Conservation (phyloP, 2,113 vertebrate species). For the Rana temporaria region DNA sequence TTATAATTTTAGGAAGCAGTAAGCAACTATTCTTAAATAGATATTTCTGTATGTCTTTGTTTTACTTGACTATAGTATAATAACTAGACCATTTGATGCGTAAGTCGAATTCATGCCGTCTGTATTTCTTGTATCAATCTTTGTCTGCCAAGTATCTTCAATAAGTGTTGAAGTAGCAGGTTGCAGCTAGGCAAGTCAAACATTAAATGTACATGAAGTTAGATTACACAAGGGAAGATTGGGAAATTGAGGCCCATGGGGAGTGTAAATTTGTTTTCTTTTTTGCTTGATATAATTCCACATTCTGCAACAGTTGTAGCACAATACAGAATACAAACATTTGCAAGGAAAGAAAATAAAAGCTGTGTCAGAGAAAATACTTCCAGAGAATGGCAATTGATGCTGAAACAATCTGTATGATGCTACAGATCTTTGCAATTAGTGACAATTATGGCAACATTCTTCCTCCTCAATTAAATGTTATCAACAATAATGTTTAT, state of each 20-base stretch:
- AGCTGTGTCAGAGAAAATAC: conserved; percentile 46
- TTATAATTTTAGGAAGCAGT: no score
- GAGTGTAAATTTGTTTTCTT: conserved; percentile 30
- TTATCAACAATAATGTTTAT: conserved; percentile 54
- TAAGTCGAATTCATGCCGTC: background rate
- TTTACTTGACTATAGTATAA: conserved; percentile 4
- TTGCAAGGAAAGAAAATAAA: conserved; percentile 33
- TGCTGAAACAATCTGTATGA: conserved; percentile 52
- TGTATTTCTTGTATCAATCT: conserved; percentile 17
- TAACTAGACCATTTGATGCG: background rate
- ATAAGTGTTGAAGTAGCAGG: conserved; percentile 11
- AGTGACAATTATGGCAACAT: conserved; percentile 50
- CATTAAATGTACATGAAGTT: background rate
- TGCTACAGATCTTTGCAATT: conserved; percentile 50
- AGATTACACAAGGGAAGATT: conserved; percentile 14
- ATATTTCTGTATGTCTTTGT: no score
- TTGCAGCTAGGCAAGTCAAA: conserved; percentile 18
- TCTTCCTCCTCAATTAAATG: conserved; percentile 52
- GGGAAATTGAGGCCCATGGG: conserved; percentile 6
- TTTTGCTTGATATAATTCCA: conserved; percentile 30
- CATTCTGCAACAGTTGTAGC: conserved; percentile 29
- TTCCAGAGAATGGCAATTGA: conserved; percentile 48
- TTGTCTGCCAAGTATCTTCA: conserved; percentile 1
- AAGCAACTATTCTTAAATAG: no score
- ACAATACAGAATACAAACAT: conserved; percentile 44